These are phyloP conservation scores for Venustoraphidia nigricollis DNA, from an alignment of 2,888 invertebrate species.

Conservation along the genomic window DNA sequence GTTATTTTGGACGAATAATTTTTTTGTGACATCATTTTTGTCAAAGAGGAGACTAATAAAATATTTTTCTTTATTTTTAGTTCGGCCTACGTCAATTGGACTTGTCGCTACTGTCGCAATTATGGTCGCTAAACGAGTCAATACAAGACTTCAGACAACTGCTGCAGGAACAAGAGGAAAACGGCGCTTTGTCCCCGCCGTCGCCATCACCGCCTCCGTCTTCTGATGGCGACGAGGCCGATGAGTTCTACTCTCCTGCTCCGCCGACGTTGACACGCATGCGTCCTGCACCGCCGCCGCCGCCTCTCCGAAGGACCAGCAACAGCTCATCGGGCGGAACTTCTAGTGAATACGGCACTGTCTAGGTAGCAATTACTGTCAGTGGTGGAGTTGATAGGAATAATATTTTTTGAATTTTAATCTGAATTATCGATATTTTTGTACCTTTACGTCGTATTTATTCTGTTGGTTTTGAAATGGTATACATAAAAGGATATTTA, in stretches of 20 bases:
- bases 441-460: too few relatives aligned
- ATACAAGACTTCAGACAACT: constrained; percentile 76
- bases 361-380: constrained; percentile 1
- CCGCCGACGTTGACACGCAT: constrained; percentile 19
- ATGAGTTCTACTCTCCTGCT: constrained; percentile 20
- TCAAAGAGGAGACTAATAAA: too few relatives aligned
- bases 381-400: too few relatives aligned
- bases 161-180: constrained; percentile 35
- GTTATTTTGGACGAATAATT: too few relatives aligned
- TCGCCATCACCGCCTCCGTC: constrained; percentile 38
- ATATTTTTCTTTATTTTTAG: constrained; percentile 37
- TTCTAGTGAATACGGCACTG: constrained; percentile 19
- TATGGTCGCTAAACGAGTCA: constrained; percentile 84
- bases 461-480: too few relatives aligned
- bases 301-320: constrained; percentile 25
- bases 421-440: too few relatives aligned
- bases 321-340: constrained; percentile 19
- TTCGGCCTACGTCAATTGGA: constrained; percentile 79
- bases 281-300: constrained; percentile 29
- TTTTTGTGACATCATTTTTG: too few relatives aligned
- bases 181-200: constrained; percentile 28
- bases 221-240: constrained; percentile 30
- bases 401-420: too few relatives aligned
- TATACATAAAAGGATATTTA: too few relatives aligned
- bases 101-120: constrained; percentile 73